A percentile compares a stretch with the other conserved stretches of the same genome.
phyloP scores from a whole-genome alignment of 2,113 vertebrate species.

The Regulus satrapa region DNA sequence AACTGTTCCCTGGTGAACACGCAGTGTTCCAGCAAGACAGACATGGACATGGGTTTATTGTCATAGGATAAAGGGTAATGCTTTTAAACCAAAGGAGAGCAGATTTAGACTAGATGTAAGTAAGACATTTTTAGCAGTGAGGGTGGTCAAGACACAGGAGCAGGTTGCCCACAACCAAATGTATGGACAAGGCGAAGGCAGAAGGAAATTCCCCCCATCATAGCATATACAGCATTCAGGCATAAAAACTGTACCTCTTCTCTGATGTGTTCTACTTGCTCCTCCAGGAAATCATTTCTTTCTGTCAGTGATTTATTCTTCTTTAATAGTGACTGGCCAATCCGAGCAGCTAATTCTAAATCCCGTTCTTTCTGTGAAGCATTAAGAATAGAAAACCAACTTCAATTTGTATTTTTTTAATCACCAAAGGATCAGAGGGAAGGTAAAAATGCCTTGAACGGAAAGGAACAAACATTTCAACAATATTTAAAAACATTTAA shows the following conservation, averaged over 20 bases:
- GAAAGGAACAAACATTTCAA: neutral
- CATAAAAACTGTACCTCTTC: conserved; percentile 83
- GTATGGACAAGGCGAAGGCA: neutral
- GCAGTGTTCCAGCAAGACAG: no score
- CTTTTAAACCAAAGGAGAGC: neutral
- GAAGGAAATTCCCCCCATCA: neutral
- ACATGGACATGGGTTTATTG: neutral
- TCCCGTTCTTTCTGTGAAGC: conserved; percentile 93
- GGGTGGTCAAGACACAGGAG: neutral
- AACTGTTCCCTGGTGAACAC: neutral
- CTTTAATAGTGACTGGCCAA: conserved; percentile 95
- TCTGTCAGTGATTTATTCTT: conserved; percentile 96
- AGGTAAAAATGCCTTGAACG: neutral
- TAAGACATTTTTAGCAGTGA: neutral
- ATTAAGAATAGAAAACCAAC: neutral
- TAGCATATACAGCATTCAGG: neutral
- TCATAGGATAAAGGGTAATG: neutral
- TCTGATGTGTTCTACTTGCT: conserved; percentile 92
- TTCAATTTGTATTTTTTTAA: neutral
- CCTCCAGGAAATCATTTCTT: conserved; percentile 91
- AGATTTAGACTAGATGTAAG: neutral
- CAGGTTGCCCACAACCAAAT: neutral
- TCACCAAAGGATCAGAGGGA: neutral
- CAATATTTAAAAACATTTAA: no score
- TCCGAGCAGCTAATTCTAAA: conserved; percentile 94